Percentiles rank a stretch among this genome's conserved stretches.
Evolutionary conservation across 2,888 invertebrate genomes (phyloP).

Genomic region (Metellina segmentata): DNA sequence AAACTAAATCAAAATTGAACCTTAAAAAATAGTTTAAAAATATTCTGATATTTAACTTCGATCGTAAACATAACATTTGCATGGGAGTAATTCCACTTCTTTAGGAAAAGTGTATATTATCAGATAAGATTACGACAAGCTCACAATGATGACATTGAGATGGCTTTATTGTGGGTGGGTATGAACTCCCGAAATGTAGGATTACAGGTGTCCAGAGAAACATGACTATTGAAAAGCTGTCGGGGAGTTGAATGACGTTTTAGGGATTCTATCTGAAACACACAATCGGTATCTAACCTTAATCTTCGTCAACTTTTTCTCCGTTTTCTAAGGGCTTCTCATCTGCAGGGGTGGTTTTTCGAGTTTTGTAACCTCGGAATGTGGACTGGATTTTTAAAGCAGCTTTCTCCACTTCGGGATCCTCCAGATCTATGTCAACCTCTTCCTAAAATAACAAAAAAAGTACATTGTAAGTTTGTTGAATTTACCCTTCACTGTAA

Average conservation of each 20-base stretch:
- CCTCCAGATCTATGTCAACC: constrained; percentile 77
- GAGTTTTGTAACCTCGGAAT: constrained; percentile 76
- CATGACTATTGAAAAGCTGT: too few relatives aligned
- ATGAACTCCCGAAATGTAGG: background rate
- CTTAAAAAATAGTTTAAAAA: too few relatives aligned
- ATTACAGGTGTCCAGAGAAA: background rate
- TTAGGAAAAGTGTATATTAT: too few relatives aligned
- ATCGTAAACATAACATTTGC: too few relatives aligned
- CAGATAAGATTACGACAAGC: too few relatives aligned
- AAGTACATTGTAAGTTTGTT: too few relatives aligned
- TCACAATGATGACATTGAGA: too few relatives aligned
- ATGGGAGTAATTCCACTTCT: too few relatives aligned
- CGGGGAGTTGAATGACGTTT: too few relatives aligned
- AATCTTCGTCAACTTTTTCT: constrained; percentile 48
- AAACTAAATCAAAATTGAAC: too few relatives aligned
- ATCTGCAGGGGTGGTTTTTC: constrained; percentile 48
- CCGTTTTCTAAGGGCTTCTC: constrained; percentile 30
- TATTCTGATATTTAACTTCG: too few relatives aligned
- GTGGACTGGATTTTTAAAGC: constrained; percentile 77
- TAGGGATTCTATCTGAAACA: constrained; percentile 12
- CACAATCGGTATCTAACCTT: constrained; percentile 15
- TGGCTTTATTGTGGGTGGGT: background rate
- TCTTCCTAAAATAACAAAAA: constrained; percentile 44
- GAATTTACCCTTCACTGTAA: too few relatives aligned
- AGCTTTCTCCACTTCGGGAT: constrained; percentile 77